phyloP scores from a whole-genome alignment of 2,888 invertebrate species.

The Kuschelorhynchus macadamiae region DNA sequence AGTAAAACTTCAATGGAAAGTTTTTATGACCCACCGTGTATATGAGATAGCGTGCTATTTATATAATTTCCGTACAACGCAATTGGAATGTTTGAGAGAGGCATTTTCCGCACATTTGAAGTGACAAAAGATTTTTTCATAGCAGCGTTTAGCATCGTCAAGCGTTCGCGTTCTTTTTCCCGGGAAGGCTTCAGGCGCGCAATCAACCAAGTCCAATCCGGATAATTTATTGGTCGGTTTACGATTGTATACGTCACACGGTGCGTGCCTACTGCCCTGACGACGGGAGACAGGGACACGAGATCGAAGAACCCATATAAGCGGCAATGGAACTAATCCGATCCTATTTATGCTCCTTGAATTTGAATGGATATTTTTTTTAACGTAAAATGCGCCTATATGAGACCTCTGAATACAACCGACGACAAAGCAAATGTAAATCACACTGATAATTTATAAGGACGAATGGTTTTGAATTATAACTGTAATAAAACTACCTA shows the following conservation, averaged over 20 bases:
- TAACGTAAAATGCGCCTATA: too few relatives aligned
- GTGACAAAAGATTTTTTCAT: neutral
- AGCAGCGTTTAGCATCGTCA: neutral
- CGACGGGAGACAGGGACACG: slow-evolving; percentile 26
- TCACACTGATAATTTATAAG: too few relatives aligned
- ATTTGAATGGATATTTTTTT: slow-evolving; percentile 2
- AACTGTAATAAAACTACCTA: too few relatives aligned
- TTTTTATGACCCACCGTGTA: slow-evolving; percentile 18
- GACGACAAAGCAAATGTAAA: too few relatives aligned
- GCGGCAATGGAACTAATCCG: slow-evolving; percentile 10
- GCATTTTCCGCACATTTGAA: slow-evolving; percentile 22
- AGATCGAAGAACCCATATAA: slow-evolving; percentile 12
- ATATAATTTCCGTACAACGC: too few relatives aligned
- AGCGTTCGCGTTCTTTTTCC: slow-evolving; percentile 50
- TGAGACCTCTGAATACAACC: too few relatives aligned
- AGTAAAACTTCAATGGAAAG: too few relatives aligned
- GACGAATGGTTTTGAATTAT: too few relatives aligned
- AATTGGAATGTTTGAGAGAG: too few relatives aligned
- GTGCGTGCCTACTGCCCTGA: slow-evolving; percentile 20
- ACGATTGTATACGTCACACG: slow-evolving; percentile 64
- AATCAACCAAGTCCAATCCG: slow-evolving; percentile 65
- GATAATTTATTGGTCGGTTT: slow-evolving; percentile 65
- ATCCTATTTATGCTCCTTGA: slow-evolving; percentile 1
- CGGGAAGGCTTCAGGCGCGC: slow-evolving; percentile 59
- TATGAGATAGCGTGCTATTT: slow-evolving; percentile 5